Evolutionary conservation across 2,113 vertebrate species (phyloP), one percentile per base, ranked within the genome.

Genomic region (Eptesicus fuscus): DNA sequence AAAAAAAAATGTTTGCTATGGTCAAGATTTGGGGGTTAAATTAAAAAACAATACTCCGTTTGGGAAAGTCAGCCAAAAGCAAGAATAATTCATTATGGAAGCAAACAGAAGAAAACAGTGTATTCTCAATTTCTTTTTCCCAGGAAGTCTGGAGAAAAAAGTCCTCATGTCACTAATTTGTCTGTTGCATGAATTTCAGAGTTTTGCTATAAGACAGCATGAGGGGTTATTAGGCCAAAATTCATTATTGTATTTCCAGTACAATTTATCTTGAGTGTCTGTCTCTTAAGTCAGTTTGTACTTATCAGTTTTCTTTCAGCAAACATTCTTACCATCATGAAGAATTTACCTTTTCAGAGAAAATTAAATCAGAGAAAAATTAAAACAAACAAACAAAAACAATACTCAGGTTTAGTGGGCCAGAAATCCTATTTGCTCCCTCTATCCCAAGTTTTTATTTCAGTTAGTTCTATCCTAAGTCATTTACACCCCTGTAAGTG

Each of bases 161-260:
- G 83, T 93, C 61, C 37, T 83, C 61, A 40, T 49, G 28, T 96
- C 91, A 88, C 53, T 85, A 37, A 25, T 97, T 98, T 95, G 86
- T 97, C 63, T 97, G 87, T 97, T 98, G 97, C 97, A 98, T 97
- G 98, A 95, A 97, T 87, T 98, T 93, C 84, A 18, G 83, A 94
- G 89, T 93, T 93, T 96, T 96, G 82, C 79, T 97, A 13, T 96
- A 94, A 94, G 83, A 97, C 44, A 94, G 97, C 97, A 97, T 95
- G 98, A 96, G 87, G 87, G 70, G 17, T 95, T 96, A 88, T 88
- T 77, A 89, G 69, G 84, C 73, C 83, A 96, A 96, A 94, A 97
- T 91, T 89, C 11, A 4, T 73, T 96, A 88, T 40, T 95, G 88
- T 96, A 78, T 95, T 95, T 94, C 56, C 49, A 82, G 35, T 83